phyloP scores from a whole-genome alignment of 2,113 vertebrate species.

The Takifugu bimaculatus region DNA sequence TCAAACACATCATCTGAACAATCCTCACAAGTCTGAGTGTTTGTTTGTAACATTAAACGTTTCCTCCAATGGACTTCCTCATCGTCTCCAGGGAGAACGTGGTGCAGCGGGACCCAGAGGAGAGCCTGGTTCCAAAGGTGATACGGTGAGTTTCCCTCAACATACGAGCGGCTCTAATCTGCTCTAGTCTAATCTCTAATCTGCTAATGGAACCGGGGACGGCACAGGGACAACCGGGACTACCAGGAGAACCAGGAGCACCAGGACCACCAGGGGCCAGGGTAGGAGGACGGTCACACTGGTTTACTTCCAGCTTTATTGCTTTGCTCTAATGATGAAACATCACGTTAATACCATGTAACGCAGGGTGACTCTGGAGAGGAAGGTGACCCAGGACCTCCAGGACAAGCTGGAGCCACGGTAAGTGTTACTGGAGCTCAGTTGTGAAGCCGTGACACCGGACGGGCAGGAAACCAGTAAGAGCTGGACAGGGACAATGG shows the following conservation, averaged over 20 bases:
- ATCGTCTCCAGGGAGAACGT: slow-evolving; percentile 59
- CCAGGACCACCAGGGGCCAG: slow-evolving; percentile 55
- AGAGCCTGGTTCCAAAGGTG: slow-evolving; percentile 56
- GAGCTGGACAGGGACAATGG: no score
- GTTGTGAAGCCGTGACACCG: no score
- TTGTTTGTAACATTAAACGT: not conserved
- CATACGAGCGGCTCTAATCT: not conserved
- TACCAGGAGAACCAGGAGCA: slow-evolving; percentile 63
- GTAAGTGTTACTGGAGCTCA: slow-evolving; percentile 36
- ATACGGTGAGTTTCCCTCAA: slow-evolving; percentile 48
- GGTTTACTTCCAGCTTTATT: no score
- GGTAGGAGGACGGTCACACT: slow-evolving; percentile 43
- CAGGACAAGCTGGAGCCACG: slow-evolving; percentile 59
- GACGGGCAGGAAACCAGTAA: no score
- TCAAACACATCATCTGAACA: slow-evolving; percentile 12
- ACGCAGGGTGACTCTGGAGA: slow-evolving; percentile 57
- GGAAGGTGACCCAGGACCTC: slow-evolving; percentile 55
- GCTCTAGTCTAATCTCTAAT: not conserved
- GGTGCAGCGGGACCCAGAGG: slow-evolving; percentile 65
- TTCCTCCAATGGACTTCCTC: not conserved
- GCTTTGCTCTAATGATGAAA: no score
- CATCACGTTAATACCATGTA: no score
- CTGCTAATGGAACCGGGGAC: not conserved
- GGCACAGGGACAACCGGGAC: slow-evolving; percentile 70
- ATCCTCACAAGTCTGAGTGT: no score